phyloP scores from a whole-genome alignment of 1,140 invertebrate species.

The Yoshiicerus persimilis region DNA sequence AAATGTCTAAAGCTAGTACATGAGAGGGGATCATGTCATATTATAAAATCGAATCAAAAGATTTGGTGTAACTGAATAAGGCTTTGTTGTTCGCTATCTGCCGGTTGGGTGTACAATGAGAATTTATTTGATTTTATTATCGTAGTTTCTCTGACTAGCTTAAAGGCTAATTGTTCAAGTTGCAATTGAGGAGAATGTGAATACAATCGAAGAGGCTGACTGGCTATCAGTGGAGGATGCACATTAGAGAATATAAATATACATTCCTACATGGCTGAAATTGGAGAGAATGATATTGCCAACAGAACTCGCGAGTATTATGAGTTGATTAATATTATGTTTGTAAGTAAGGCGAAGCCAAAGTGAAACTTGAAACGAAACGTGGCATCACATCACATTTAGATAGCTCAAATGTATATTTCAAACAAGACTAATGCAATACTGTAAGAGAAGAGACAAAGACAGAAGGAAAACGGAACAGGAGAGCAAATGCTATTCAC shows the following conservation, averaged over 20 bases:
- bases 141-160: background rate
- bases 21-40: background rate
- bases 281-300: no score
- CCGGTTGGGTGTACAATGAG: background rate
- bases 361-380: background rate
- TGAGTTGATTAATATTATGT: background rate
- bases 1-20: background rate
- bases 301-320: background rate
- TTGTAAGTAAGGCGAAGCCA: background rate
- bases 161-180: background rate
- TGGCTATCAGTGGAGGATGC: background rate
- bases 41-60: background rate
- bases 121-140: conserved; percentile 2
- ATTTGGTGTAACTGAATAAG: background rate
- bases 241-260: background rate
- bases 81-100: background rate
- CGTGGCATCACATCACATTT: background rate
- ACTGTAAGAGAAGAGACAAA: background rate
- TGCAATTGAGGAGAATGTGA: background rate
- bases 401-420: background rate
- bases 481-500: conserved; percentile 17
- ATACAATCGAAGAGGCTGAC: background rate
- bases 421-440: conserved; percentile 20
- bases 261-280: background rate
- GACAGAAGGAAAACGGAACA: conserved; percentile 20